Evolutionary conservation across 2,797 vertebrate species (phyloP).

Genomic region (Gallinago nigripennis): DNA sequence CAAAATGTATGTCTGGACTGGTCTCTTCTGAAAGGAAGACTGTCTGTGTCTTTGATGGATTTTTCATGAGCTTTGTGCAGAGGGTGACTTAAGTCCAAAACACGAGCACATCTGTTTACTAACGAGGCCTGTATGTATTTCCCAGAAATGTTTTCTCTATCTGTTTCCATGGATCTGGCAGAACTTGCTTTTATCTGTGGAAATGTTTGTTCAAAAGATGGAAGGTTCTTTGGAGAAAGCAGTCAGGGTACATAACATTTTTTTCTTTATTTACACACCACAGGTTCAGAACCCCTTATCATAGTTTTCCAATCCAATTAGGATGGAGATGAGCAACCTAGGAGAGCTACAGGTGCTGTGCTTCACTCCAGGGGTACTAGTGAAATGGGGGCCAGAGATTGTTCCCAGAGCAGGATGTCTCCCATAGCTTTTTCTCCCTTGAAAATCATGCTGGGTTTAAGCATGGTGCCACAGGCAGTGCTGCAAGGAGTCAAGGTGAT

Average conservation of each 20-base stretch:
- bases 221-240: neutral
- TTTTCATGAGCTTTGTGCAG: slow-evolving; percentile 30
- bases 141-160: neutral
- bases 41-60: neutral
- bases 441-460: neutral
- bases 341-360: neutral
- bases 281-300: neutral
- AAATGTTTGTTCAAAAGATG: neutral
- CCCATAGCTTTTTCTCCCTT: neutral
- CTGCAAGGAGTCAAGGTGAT: neutral
- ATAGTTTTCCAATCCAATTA: neutral
- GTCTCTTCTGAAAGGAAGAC: neutral
- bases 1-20: neutral
- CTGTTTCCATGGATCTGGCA: neutral
- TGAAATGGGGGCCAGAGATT: neutral
- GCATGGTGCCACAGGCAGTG: neutral
- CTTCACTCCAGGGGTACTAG: neutral
- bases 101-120: neutral
- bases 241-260: accelerated
- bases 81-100: slow-evolving; percentile 3
- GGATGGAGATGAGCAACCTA: neutral
- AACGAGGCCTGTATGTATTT: neutral
- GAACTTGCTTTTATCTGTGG: neutral
- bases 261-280: neutral
- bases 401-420: neutral